Base-by-base conservation (phyloP, 2,888 invertebrate genomes). In the Caenorhabditis sp. region DNA sequence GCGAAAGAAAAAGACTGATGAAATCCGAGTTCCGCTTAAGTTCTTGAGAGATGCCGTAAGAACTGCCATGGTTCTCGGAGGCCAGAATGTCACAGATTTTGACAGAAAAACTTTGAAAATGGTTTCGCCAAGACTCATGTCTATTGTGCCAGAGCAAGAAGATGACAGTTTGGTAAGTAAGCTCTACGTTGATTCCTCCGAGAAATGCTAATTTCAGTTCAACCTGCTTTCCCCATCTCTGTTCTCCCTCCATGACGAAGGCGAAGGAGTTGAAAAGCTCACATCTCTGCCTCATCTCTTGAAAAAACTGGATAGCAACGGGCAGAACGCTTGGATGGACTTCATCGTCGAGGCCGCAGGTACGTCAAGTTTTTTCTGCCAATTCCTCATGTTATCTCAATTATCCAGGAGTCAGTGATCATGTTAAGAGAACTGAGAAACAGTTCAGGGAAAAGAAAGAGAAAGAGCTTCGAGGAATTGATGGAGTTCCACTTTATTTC, bases 321-420 rank as follows among this genome's bases (percentile, higher is more conserved):
- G 85, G 41, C 87, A 88, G 66, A 84, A 87, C 24, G 83, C 82
- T 8, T 88, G 88, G 88, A 63, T 88, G 71, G 86, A 88, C 66
- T 85, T 88, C 58, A 84, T 88, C 24, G 81, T 88, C 55, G 88
- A 88, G 50, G 85, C 88, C 2, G 78, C 86, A 13, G 86, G 86
- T 78, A 55, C 55, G 59, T 63, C 50, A 62, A 53, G 53, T 53
- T 63, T 55, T 43, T 37, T 13, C 2, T 24, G 2, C 17, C 11
- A 8, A n/a, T n/a, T n/a, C n/a, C n/a, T n/a, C n/a, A n/a, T n/a
- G n/a, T n/a, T n/a, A n/a, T n/a, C n/a, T n/a, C n/a, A n/a, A n/a
- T n/a, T n/a, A n/a, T n/a, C 59, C 71, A 58, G 83, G 81, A 56
- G 80, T 84, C 17, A 55, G 65, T 17, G 82, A 81, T 37, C 26